Base-by-base conservation (phyloP, 2,113 vertebrate species). In the Otocyon megalotis region DNA sequence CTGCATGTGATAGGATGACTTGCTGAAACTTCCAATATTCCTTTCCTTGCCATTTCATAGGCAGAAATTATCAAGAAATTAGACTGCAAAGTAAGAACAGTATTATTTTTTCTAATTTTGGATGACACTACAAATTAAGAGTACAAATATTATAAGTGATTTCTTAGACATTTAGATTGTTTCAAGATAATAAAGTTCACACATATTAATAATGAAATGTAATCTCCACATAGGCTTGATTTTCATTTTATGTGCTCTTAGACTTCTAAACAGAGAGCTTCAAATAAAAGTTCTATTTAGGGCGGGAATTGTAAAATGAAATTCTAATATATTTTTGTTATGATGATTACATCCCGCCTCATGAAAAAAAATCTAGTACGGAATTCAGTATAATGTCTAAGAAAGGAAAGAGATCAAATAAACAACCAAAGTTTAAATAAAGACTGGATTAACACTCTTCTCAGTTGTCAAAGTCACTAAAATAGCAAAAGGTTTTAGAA, bases 401-500 rank as follows among this genome's bases (percentile, higher is more conserved):
- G 17, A 37, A 83, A 79, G 12, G 56, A 94, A 85, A 83, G 48
- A 90, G 50, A 95, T 92, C 77, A 93, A 94, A 54, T 24, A 95
- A 93, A 22, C 43, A 69, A 35, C 22, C 28, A 35, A 67, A 80
- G 60, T 62, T 95, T 96, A 90, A 81, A 93, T 96, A 90, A 89
- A 81, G 85, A 63, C 6, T 69, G 22, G 17, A 77, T 92, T 96
- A 95, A 5, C 37, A 87, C 53, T 93, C 26, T 76, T 94, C 96
- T 97, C 67, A 76, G 67, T 87, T 96, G 92, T 89, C 90, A 91
- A 90, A 94, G 63, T 93, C 76, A 84, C 37, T 87, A 90, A 93
- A 89, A 97, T 96, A 97, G 87, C 15, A 83, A 76, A n/a, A 53
- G 88, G 79, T 93, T 92, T 96, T 92, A 58, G 74, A 84, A 94